Conservation (phyloP, 64 coral and sea anemone genomes). For the Orbicella faveolata region DNA sequence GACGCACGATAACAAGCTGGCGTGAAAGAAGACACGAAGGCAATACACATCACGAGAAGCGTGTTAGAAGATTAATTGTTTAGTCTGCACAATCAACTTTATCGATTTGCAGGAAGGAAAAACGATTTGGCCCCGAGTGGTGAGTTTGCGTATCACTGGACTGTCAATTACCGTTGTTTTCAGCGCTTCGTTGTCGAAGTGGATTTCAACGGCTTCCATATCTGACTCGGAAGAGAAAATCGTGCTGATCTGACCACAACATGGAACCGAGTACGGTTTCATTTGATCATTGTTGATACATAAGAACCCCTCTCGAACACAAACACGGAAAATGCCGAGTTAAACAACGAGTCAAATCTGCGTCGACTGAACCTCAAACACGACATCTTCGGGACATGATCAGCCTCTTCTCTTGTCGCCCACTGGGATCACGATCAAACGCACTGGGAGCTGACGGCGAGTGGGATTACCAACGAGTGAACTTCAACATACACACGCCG, state of each 20-base stretch:
- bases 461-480: constrained; percentile 79
- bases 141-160: constrained; percentile 23
- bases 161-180: constrained; percentile 23
- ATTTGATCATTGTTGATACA: neutral
- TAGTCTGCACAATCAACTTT: constrained; percentile 8
- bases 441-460: constrained; percentile 11
- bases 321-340: constrained; percentile 19
- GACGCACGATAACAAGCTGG: neutral
- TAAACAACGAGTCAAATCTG: constrained; percentile 6
- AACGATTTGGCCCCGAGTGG: constrained; percentile 1
- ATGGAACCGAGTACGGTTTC: neutral
- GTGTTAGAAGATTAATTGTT: constrained; percentile 34
- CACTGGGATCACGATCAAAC: constrained; percentile 59
- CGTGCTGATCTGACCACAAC: neutral
- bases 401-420: constrained; percentile 75
- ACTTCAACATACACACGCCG: constrained; percentile 77
- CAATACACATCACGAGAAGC: neutral
- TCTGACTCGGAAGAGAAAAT: constrained; percentile 8
- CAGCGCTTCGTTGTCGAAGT: constrained; percentile 9
- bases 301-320: neutral
- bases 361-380: constrained; percentile 1
- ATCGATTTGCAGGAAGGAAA: constrained; percentile 35
- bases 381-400: constrained; percentile 65
- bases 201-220: neutral
- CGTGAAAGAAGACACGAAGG: neutral